Percentiles rank a stretch among this genome's conserved stretches.
These are phyloP conservation scores for Trichogramma dendrolimi DNA, from an alignment of 2,888 invertebrate species.

Conservation along the genomic window DNA sequence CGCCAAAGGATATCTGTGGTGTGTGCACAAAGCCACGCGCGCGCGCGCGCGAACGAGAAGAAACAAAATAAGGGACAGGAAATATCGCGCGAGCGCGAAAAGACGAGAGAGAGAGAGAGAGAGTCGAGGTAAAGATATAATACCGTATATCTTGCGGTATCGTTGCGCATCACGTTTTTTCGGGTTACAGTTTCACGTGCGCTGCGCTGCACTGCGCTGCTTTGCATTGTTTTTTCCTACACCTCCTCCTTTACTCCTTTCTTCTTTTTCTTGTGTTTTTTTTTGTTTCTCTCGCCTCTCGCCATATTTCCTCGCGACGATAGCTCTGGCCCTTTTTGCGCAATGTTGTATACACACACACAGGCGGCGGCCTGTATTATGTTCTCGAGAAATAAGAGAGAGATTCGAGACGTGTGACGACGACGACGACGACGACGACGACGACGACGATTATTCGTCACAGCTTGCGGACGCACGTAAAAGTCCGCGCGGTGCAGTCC, in stretches of 20 bases:
- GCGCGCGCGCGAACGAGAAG: neutral
- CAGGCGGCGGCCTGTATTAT: too few relatives aligned
- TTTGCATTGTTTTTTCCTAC: too few relatives aligned
- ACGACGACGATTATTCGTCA: too few relatives aligned
- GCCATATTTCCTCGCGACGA: neutral
- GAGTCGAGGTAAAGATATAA: conserved; percentile 13
- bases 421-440: too few relatives aligned
- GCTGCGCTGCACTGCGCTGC: conserved; percentile 16
- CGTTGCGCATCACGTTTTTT: conserved; percentile 34
- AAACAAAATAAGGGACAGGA: conserved; percentile 9
- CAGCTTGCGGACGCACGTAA: too few relatives aligned
- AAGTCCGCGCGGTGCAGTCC: too few relatives aligned
- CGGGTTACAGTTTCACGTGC: conserved; percentile 33
- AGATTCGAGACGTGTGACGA: too few relatives aligned
- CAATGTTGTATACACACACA: too few relatives aligned
- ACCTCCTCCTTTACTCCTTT: conserved; percentile 34
- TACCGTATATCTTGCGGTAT: conserved; percentile 28
- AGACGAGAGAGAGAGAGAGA: conserved; percentile 2
- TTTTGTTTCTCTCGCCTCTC: conserved; percentile 4
- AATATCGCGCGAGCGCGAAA: conserved; percentile 6
- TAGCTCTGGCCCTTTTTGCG: neutral
- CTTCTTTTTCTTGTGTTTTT: conserved; percentile 28
- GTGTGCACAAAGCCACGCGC: neutral
- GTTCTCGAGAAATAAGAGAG: too few relatives aligned
- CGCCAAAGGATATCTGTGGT: too few relatives aligned